Percentiles rank a stretch among this genome's conserved stretches.
phyloP scores from a whole-genome alignment of 2,797 vertebrate species.

The Protonibea diacanthus region DNA sequence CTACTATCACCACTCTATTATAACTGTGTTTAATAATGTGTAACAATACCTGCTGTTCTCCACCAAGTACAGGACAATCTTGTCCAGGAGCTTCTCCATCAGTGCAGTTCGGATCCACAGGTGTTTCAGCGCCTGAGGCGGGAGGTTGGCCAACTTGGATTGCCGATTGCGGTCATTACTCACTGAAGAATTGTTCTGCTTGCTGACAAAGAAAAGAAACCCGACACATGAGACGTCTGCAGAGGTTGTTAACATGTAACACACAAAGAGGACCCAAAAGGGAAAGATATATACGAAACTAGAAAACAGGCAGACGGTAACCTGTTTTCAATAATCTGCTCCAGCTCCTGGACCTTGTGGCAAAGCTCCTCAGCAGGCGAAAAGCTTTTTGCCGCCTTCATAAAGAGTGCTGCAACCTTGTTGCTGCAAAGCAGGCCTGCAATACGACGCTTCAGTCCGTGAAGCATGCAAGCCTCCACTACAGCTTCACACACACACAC shows the following conservation, averaged over 20 bases:
- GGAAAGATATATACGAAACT: not conserved
- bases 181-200: slow-evolving; percentile 89
- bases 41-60: slow-evolving; percentile 94
- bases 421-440: slow-evolving; percentile 97
- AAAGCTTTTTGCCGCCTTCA: slow-evolving; percentile 96
- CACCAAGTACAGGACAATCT: slow-evolving; percentile 94
- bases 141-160: slow-evolving; percentile 88
- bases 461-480: slow-evolving; percentile 93
- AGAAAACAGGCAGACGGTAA: slow-evolving; percentile 55
- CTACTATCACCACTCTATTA: not conserved
- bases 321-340: slow-evolving; percentile 94
- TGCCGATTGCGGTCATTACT: slow-evolving; percentile 87
- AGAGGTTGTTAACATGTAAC: not conserved
- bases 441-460: slow-evolving; percentile 92
- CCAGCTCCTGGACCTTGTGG: slow-evolving; percentile 94
- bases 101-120: slow-evolving; percentile 98
- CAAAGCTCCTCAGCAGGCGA: slow-evolving; percentile 93
- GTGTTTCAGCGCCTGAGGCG: slow-evolving; percentile 93
- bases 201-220: slow-evolving; percentile 66
- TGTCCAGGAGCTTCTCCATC: slow-evolving; percentile 97
- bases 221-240: slow-evolving; percentile 7
- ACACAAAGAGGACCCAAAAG: not conserved
- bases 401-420: slow-evolving; percentile 96
- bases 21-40: slow-evolving; percentile 11
- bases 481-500: slow-evolving; percentile 86